Conservation (phyloP, 1,140 invertebrate genomes). For the Glossosoma conforme region DNA sequence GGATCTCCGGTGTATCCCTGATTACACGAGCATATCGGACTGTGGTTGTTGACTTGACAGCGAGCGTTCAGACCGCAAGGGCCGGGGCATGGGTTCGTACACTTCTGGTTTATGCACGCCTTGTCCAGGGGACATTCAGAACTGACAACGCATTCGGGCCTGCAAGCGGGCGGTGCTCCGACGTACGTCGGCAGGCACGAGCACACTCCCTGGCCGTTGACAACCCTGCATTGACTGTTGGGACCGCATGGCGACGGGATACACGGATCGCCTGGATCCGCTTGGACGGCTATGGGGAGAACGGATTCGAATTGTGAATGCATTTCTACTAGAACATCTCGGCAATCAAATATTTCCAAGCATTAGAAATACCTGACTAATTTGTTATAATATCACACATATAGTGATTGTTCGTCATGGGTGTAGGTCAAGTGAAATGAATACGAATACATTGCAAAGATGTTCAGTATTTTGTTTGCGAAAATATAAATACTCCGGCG, state of each 20-base stretch:
- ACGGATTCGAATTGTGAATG: too few relatives aligned
- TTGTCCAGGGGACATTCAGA: slow-evolving; percentile 60
- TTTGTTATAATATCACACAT: too few relatives aligned
- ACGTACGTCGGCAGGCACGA: slow-evolving; percentile 59
- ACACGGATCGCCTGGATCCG: slow-evolving; percentile 51
- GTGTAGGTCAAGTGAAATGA: too few relatives aligned
- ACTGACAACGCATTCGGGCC: slow-evolving; percentile 60
- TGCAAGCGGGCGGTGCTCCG: slow-evolving; percentile 57
- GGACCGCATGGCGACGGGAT: slow-evolving; percentile 62
- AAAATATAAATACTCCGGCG: too few relatives aligned
- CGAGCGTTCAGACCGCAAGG: slow-evolving; percentile 61
- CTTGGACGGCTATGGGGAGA: slow-evolving; percentile 34
- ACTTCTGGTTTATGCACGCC: slow-evolving; percentile 63
- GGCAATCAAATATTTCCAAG: too few relatives aligned
- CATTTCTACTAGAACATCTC: too few relatives aligned
- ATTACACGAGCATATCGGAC: slow-evolving; percentile 66
- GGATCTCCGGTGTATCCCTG: slow-evolving; percentile 68
- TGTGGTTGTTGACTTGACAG: slow-evolving; percentile 65
- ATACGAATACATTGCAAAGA: too few relatives aligned
- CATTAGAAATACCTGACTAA: too few relatives aligned
- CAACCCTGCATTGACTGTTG: slow-evolving; percentile 59
- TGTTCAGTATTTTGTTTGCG: too few relatives aligned
- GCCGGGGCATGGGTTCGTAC: slow-evolving; percentile 59
- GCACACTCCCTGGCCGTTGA: slow-evolving; percentile 56
- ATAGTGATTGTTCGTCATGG: too few relatives aligned